These are phyloP conservation scores for Sthenelais limicola DNA, from an alignment of 2,888 invertebrate genomes.

Conservation along the genomic window DNA sequence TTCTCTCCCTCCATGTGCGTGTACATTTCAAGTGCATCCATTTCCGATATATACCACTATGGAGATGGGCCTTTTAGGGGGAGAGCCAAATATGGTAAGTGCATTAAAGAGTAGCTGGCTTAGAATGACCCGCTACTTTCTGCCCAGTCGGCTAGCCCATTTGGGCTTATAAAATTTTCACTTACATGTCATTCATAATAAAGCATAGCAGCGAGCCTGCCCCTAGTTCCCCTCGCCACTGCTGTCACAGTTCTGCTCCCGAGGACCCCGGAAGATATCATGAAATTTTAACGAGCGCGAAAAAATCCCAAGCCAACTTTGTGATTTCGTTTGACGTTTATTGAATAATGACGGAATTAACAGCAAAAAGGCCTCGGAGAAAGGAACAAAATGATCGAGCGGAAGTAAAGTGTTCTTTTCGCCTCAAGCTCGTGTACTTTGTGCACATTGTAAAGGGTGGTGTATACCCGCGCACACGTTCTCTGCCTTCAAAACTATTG, in stretches of 20 bases:
- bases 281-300: constrained; percentile 27
- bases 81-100: too few relatives aligned
- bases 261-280: constrained; percentile 17
- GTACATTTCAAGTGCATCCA: too few relatives aligned
- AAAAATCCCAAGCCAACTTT: constrained; percentile 31
- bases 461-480: too few relatives aligned
- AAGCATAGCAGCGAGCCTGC: neutral
- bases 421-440: too few relatives aligned
- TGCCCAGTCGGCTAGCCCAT: constrained; percentile 22
- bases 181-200: constrained; percentile 29
- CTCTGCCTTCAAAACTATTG: too few relatives aligned
- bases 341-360: constrained; percentile 40
- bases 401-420: too few relatives aligned
- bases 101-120: too few relatives aligned
- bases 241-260: neutral
- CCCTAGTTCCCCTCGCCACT: neutral
- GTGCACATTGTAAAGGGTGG: too few relatives aligned
- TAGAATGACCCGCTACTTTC: constrained; percentile 28
- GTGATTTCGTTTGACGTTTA: constrained; percentile 33
- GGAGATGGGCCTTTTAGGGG: too few relatives aligned
- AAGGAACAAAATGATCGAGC: constrained; percentile 5
- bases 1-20: too few relatives aligned
- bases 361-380: constrained; percentile 10
- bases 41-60: too few relatives aligned
- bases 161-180: constrained; percentile 38